A percentile compares a stretch with the other conserved stretches of the same genome.
Evolutionary conservation across 2,797 vertebrate genomes (phyloP).

Genomic region (Ceyx erithaca): DNA sequence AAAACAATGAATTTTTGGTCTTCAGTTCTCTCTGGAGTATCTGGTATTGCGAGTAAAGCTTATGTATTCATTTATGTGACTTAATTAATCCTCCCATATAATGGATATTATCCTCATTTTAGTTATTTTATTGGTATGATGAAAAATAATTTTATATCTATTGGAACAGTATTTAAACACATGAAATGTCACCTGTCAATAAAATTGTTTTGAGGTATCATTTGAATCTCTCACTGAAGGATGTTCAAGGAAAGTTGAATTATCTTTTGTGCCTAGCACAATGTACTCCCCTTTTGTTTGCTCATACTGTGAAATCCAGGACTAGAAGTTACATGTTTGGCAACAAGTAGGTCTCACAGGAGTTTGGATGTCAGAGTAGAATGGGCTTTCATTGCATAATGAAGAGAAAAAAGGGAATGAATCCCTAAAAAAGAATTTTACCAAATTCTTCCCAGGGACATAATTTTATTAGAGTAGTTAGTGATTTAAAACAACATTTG

Average conservation of each 20-base stretch:
- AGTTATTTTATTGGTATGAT: neutral
- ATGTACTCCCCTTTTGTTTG: neutral
- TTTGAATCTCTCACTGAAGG: neutral
- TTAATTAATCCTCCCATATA: neutral
- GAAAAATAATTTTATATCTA: neutral
- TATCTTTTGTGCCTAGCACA: neutral
- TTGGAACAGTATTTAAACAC: neutral
- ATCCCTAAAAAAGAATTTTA: neutral
- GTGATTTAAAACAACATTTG: neutral
- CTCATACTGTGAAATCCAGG: neutral
- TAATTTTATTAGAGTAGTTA: neutral
- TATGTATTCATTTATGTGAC: neutral
- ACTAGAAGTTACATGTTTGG: neutral
- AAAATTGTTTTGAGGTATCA: neutral
- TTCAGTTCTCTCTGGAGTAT: neutral
- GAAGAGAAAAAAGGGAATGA: neutral
- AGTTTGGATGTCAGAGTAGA: neutral
- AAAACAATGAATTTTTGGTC: neutral
- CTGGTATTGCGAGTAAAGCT: neutral
- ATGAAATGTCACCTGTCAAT: neutral
- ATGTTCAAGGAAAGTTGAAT: neutral
- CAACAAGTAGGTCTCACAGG: neutral
- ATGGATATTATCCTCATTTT: neutral
- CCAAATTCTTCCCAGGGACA: neutral
- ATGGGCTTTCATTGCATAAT: neutral